These are phyloP conservation scores for Zosterops japonicus DNA, from an alignment of 2,113 vertebrate genomes.

Conservation along the genomic window DNA sequence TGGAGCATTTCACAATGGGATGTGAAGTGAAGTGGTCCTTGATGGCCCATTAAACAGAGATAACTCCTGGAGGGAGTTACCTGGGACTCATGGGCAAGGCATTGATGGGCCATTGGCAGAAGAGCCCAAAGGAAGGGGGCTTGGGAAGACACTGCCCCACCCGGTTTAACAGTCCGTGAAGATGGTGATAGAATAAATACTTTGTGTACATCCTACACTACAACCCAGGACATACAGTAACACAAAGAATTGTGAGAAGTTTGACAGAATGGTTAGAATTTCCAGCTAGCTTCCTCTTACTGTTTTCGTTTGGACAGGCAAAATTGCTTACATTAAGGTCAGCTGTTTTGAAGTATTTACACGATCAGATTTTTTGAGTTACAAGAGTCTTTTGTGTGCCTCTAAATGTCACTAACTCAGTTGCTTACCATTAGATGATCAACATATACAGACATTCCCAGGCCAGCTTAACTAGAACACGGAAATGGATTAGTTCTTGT, in stretches of 20 bases:
- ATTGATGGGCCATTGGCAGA: no score
- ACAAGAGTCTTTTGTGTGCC: neutral
- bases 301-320: conserved; percentile 32
- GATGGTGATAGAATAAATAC: no score
- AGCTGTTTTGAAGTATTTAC: conserved; percentile 1
- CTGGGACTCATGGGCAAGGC: no score
- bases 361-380: conserved; percentile 36
- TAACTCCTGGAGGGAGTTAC: no score
- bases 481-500: conserved; percentile 7
- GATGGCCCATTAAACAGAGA: no score
- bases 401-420: conserved; percentile 14
- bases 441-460: neutral
- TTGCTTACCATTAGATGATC: conserved; percentile 22
- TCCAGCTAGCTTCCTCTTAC: conserved; percentile 13
- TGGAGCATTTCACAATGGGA: no score
- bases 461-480: neutral
- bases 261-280: conserved; percentile 48
- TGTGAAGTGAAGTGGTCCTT: no score
- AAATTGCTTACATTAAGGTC: conserved; percentile 1
- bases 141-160: no score
- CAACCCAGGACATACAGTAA: neutral
- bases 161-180: no score
- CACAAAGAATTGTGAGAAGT: conserved; percentile 18
- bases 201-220: no score
- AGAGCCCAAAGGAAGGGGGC: no score